Evolutionary conservation across 2,797 vertebrate genomes (phyloP).

Genomic region (Sebastes melanostomus): DNA sequence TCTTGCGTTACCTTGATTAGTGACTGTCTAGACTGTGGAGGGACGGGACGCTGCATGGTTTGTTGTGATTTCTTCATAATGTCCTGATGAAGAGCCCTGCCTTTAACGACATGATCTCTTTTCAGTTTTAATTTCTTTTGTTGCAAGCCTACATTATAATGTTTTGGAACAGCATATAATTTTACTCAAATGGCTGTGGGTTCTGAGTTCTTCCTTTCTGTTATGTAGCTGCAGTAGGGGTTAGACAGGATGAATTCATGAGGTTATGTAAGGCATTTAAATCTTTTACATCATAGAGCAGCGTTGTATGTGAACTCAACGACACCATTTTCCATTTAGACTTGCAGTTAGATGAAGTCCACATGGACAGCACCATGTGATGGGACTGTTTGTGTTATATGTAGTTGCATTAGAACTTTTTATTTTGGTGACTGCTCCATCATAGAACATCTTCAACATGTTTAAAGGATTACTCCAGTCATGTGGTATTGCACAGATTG

Average conservation of each 20-base stretch:
- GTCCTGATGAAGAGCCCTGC: too few relatives aligned
- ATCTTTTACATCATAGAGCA: constrained; percentile 53
- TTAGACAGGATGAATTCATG: constrained; percentile 44
- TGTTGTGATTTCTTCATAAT: constrained; percentile 48
- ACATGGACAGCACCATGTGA: background rate
- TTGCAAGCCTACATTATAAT: background rate
- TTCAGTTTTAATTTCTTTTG: background rate
- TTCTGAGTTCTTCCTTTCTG: background rate
- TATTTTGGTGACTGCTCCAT: background rate
- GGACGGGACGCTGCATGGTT: constrained; percentile 5
- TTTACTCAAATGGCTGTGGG: background rate
- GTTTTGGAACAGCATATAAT: background rate
- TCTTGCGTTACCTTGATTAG: constrained; percentile 43
- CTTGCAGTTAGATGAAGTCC: constrained; percentile 7
- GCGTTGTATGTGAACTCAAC: constrained; percentile 35
- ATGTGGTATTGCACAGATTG: background rate
- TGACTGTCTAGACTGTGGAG: constrained; percentile 2
- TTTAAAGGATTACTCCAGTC: background rate
- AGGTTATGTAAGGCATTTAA: constrained; percentile 59
- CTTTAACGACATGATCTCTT: background rate
- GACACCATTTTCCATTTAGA: constrained; percentile 35
- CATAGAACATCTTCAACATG: background rate
- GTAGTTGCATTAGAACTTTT: background rate
- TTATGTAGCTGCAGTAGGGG: constrained; percentile 28
- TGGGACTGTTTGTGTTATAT: background rate